Percentiles rank a stretch among this genome's conserved stretches.
These are phyloP conservation scores for Platycheirus albimanus DNA, from an alignment of 2,888 invertebrate genomes.

Conservation along the genomic window DNA sequence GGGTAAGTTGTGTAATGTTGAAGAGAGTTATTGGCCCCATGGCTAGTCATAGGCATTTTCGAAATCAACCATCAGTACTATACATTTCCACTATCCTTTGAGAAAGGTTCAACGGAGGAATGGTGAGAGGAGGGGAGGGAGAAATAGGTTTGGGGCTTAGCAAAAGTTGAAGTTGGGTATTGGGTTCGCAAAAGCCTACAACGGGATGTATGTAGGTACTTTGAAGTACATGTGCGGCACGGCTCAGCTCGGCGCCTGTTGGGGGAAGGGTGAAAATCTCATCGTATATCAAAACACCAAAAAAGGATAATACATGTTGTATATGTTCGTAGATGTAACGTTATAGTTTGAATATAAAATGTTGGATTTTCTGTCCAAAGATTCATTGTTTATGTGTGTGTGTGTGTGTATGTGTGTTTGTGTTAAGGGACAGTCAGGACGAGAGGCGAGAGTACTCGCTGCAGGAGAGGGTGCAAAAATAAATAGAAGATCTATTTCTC, in stretches of 20 bases:
- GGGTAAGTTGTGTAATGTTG: constrained; percentile 41
- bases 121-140: not conserved
- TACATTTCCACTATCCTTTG: constrained; percentile 71
- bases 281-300: constrained; percentile 73
- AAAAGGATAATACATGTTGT: constrained; percentile 65
- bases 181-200: constrained; percentile 13
- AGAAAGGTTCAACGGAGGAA: too few relatives aligned
- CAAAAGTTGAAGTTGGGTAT: too few relatives aligned
- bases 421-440: constrained; percentile 36
- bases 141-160: too few relatives aligned
- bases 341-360: constrained; percentile 59
- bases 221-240: constrained; percentile 53
- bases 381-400: constrained; percentile 39
- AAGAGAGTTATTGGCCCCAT: constrained; percentile 70
- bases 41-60: constrained; percentile 74
- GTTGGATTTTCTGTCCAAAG: constrained; percentile 62
- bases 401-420: constrained; percentile 48
- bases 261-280: constrained; percentile 52
- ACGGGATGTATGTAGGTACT: constrained; percentile 49
- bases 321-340: constrained; percentile 30
- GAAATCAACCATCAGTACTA: constrained; percentile 70
- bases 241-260: not conserved
- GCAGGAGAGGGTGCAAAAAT: constrained; percentile 68
- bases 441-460: constrained; percentile 46
- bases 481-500: constrained; percentile 74